Base-by-base conservation (phyloP, 2,888 invertebrate genomes). In the Dynastes tityus region DNA sequence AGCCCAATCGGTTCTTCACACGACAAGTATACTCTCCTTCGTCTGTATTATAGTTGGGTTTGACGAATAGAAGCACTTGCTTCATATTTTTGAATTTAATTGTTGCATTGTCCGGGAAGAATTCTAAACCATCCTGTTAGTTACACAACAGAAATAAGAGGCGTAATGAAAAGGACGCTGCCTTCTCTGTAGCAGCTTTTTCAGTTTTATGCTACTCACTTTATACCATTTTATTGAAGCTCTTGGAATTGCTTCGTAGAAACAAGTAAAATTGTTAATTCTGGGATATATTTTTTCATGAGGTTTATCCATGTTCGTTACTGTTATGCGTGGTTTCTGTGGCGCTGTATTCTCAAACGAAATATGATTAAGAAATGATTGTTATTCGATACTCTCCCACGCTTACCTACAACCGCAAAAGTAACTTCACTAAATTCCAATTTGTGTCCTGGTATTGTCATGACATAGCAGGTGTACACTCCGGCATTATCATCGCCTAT, bases 221-320 rank as follows among this genome's bases (percentile, higher is more conserved):
- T 94, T 95, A 81, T 88, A 92, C 96, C 96, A 96, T 0, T 86
- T 87, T 0, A 96, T 90, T 0, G 81, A 86, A 0, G 96, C 95
- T 70, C 89, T 90, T 0, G 95, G 95, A 51, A 93, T 90, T 2
- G 92, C 93, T 53, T 85, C 85, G 0, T 90, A 92, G 55, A 88
- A 86, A 80, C 94, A 93, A 49, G 86, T 88, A 27, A 94, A 88
- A 68, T 88, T 83, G 11, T 90, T 82, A 40, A 84, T 84, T 40
- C 85, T 83, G 1, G 88, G 89, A 3, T 88, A 82, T 71, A 87
- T 87, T 11, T 89, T 84, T 13, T 82, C 81, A 2, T 87, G 82
- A 74, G 85, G 74, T 85, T 82, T 0, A 63, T 90, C 89, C 84
- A 92, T 85, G 84, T 91, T 92, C 3, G 90, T 89, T 1, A 84